phyloP scores from a whole-genome alignment of 2,113 vertebrate genomes.

The Nerophis lumbriciformis region DNA sequence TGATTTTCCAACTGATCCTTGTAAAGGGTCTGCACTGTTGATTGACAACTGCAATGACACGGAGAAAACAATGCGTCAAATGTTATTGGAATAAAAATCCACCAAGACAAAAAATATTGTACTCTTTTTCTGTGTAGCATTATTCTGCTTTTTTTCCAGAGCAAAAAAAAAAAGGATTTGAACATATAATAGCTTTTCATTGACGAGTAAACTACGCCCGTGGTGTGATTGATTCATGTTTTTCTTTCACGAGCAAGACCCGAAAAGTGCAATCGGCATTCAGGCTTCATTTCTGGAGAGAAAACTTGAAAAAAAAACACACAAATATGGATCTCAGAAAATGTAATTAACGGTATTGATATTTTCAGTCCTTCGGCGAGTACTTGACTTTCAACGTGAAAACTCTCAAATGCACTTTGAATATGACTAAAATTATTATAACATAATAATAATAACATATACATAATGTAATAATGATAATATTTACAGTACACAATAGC shows the following conservation, averaged over 20 bases:
- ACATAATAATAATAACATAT: too few relatives aligned
- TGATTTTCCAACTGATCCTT: too few relatives aligned
- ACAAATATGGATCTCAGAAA: not conserved
- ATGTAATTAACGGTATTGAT: not conserved
- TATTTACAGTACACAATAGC: too few relatives aligned
- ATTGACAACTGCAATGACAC: not conserved
- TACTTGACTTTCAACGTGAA: not conserved
- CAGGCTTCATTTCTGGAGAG: not conserved
- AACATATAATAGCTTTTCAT: constrained; percentile 3
- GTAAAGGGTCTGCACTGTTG: too few relatives aligned
- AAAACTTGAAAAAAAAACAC: constrained; percentile 8
- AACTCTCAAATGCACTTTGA: too few relatives aligned
- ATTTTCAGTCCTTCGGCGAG: not conserved
- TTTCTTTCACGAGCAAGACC: constrained; percentile 7
- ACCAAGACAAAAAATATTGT: not conserved
- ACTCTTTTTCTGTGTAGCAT: not conserved
- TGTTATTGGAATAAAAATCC: not conserved
- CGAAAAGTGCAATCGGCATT: constrained; percentile 17
- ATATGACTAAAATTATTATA: too few relatives aligned
- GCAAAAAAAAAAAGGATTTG: not conserved
- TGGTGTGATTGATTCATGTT: constrained; percentile 8
- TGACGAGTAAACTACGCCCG: constrained; percentile 3
- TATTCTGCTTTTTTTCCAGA: not conserved
- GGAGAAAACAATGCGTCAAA: not conserved
- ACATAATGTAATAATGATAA: too few relatives aligned